Evolutionary conservation across 23 tunicate genomes (phyloP), one percentile per base, ranked within the genome.

Genomic region (Trididemnum clinides): DNA sequence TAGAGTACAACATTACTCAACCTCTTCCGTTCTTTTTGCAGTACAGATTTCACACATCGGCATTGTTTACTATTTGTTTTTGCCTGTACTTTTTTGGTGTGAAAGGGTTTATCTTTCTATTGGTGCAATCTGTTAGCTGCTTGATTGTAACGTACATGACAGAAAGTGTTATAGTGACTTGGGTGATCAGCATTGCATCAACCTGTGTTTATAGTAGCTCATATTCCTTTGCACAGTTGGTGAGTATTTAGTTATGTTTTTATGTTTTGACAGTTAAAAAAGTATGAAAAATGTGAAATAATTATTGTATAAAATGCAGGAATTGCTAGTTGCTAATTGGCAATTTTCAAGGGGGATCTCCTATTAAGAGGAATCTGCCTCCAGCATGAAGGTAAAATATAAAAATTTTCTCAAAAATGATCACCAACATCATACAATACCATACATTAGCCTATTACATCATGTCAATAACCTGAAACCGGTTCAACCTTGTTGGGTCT

Each of bases 81-180:
- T 84, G 80, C 70, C 10, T 44, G 6, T 50, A 84, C 34, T 84
- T 84, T 54, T 84, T 50, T 71, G 88, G 88, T 20, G 25, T 71
- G 34, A 33, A 71, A 33, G 80, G 81, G 32, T 71, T 71, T 31
- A 7, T 71, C 1, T 32, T 49, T 6, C 70, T 84, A 49, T 33
- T 71, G 25, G 38, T 72, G 19, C 88, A 84, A 84, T 33, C 26
- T 2, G 31, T 84, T 5, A 18, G 50, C 0, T 39, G 74, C 26
- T 71, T 84, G 19, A 71, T 36, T 33, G 50, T 84, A 5, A 34
- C 80, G 15, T 51, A 84, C 34, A 33, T 50, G 19, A 84, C 88
- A 20, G 34, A 84, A 84, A 71, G 51, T 71, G 66, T 71, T 3
- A 18, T 29, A 19, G n/a, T 71, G 31, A n/a, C 51, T 29, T 84